Evolutionary conservation across 1,140 invertebrate species (phyloP).

Genomic region (Monomorium pharaonis): DNA sequence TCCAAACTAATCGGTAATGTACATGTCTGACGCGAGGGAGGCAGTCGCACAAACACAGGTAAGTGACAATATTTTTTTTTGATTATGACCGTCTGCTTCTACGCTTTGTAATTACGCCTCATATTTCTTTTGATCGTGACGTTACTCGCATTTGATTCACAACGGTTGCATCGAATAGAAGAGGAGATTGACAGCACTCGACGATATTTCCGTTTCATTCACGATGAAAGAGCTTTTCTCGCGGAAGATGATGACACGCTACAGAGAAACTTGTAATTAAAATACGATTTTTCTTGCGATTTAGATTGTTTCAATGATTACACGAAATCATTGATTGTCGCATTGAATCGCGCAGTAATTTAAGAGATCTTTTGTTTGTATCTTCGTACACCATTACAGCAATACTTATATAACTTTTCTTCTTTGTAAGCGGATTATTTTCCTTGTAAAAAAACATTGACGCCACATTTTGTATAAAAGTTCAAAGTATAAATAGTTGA

Average conservation of each 20-base stretch:
- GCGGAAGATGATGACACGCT: background rate
- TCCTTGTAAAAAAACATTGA: background rate
- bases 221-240: background rate
- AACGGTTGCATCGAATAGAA: background rate
- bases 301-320: background rate
- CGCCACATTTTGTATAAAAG: background rate
- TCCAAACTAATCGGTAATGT: conserved; percentile 77
- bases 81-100: conserved; percentile 70
- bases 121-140: conserved; percentile 33
- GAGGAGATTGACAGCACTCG: background rate
- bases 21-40: conserved; percentile 65
- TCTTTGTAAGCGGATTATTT: background rate
- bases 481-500: conserved; percentile 35
- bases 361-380: conserved; percentile 23
- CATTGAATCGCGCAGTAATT: background rate
- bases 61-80: conserved; percentile 70
- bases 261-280: background rate
- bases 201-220: background rate
- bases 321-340: background rate
- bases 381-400: background rate
- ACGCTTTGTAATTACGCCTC: conserved; percentile 70
- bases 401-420: background rate
- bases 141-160: conserved; percentile 29
- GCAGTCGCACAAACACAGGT: conserved; percentile 46
- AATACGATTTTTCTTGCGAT: background rate